These are phyloP conservation scores for Erebia palarica DNA, from an alignment of 2,888 invertebrate species.

Conservation along the genomic window DNA sequence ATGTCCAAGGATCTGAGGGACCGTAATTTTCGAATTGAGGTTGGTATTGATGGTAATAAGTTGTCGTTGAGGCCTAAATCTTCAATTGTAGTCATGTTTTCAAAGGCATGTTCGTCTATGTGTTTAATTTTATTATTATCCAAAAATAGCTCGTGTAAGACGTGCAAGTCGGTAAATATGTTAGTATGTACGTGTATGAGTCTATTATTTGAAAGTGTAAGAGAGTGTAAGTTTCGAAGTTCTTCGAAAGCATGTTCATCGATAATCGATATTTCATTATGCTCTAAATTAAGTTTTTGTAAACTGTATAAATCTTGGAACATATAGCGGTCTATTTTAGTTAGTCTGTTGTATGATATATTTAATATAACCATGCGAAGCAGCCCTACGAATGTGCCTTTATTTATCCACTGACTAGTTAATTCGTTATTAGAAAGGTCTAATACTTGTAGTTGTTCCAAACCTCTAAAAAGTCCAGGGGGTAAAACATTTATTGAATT, in stretches of 20 bases:
- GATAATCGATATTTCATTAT: conserved; percentile 86
- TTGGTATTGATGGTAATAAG: conserved; percentile 84
- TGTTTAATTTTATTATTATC: conserved; percentile 88
- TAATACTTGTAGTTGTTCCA: conserved; percentile 87
- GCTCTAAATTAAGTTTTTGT: conserved; percentile 88
- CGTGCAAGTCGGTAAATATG: conserved; percentile 87
- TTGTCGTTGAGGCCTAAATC: conserved; percentile 89
- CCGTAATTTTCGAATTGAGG: conserved; percentile 85
- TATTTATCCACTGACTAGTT: conserved; percentile 88
- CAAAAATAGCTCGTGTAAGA: conserved; percentile 87
- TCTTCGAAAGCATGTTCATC: conserved; percentile 89
- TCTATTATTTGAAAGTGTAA: conserved; percentile 88
- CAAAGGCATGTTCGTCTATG: conserved; percentile 87
- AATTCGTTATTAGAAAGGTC: conserved; percentile 88
- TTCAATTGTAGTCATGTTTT: conserved; percentile 89
- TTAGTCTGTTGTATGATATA: conserved; percentile 86
- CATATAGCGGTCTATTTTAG: conserved; percentile 85
- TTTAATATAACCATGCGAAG: conserved; percentile 88
- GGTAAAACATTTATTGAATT: conserved; percentile 89
- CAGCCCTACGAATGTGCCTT: conserved; percentile 88
- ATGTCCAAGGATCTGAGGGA: conserved; percentile 90
- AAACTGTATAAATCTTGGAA: conserved; percentile 89
- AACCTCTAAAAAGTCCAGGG: conserved; percentile 86
- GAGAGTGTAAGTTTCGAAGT: conserved; percentile 88
- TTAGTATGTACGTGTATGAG: conserved; percentile 85